Evolutionary conservation across 2,113 vertebrate genomes (phyloP).

Genomic region (Dascyllus trimaculatus): DNA sequence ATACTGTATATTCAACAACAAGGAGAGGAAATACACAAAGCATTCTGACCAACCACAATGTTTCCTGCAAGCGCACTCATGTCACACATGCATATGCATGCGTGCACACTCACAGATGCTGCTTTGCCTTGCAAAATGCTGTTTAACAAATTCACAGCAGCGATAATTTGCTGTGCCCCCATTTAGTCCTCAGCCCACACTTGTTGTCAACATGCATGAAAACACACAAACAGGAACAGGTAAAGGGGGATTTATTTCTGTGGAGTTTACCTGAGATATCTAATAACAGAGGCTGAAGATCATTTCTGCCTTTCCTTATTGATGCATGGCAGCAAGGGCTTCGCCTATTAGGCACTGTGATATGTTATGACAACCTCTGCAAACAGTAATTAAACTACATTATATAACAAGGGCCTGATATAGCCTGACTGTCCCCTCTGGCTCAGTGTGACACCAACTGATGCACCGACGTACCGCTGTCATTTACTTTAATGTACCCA

Average conservation of each 20-base stretch:
- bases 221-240: background rate
- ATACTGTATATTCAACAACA: conserved; percentile 3
- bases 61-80: conserved; percentile 4
- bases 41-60: background rate
- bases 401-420: conserved; percentile 68
- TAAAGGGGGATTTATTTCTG: background rate
- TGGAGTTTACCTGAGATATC: conserved; percentile 10
- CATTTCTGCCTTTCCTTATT: conserved; percentile 9
- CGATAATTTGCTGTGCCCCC: background rate
- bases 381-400: conserved; percentile 71
- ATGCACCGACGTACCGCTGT: conserved; percentile 5
- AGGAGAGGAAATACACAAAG: conserved; percentile 1
- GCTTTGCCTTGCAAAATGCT: conserved; percentile 69
- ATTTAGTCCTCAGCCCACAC: background rate
- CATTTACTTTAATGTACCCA: conserved; percentile 24
- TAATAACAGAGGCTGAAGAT: background rate
- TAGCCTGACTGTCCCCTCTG: conserved; percentile 47
- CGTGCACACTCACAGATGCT: conserved; percentile 18
- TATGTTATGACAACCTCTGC: conserved; percentile 62
- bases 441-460: conserved; percentile 34
- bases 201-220: background rate
- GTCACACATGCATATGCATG: conserved; percentile 16
- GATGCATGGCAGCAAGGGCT: background rate
- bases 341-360: conserved; percentile 31
- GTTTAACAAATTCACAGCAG: conserved; percentile 38